A percentile compares a stretch with the other conserved stretches of the same genome.
These are phyloP conservation scores for Smutsia temminckii DNA, from an alignment of 2,797 vertebrate genomes.

Conservation along the genomic window DNA sequence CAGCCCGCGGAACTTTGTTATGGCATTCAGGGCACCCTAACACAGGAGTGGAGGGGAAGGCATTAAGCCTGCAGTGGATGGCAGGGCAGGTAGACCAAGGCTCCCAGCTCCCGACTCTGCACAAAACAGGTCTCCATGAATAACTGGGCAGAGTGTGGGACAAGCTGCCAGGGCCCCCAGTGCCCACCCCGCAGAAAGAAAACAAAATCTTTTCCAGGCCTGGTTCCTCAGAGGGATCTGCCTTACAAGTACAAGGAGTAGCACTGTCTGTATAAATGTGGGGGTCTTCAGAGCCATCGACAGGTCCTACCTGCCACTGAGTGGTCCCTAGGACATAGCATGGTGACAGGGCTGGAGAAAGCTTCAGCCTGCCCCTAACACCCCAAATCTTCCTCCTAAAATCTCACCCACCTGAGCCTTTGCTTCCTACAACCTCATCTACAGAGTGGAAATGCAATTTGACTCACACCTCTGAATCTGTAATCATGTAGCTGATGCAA, in stretches of 20 bases:
- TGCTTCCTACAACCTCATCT: not conserved
- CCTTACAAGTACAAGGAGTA: not conserved
- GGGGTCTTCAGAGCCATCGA: not conserved
- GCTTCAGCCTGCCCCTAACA: not conserved
- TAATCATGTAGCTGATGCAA: not conserved
- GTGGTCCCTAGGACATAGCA: not conserved
- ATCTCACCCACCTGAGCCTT: not conserved
- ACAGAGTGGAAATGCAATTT: not conserved
- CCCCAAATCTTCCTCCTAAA: not conserved
- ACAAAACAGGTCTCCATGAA: not conserved
- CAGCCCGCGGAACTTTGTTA: not conserved
- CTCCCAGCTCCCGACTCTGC: not conserved
- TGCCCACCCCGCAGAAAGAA: not conserved
- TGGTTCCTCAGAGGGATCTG: not conserved
- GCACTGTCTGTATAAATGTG: not conserved
- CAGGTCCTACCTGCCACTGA: accelerated
- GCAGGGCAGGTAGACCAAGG: not conserved
- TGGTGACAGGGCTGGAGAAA: accelerated
- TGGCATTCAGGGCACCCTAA: not conserved
- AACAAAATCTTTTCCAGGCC: not conserved
- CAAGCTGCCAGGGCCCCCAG: not conserved
- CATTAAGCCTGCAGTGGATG: not conserved
- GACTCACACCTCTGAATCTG: not conserved
- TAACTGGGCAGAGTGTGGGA: not conserved
- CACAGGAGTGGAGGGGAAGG: not conserved